Percentiles rank a stretch among this genome's conserved stretches.
phyloP scores from a whole-genome alignment of 2,888 invertebrate species.

The Meliscaeva auricollis region DNA sequence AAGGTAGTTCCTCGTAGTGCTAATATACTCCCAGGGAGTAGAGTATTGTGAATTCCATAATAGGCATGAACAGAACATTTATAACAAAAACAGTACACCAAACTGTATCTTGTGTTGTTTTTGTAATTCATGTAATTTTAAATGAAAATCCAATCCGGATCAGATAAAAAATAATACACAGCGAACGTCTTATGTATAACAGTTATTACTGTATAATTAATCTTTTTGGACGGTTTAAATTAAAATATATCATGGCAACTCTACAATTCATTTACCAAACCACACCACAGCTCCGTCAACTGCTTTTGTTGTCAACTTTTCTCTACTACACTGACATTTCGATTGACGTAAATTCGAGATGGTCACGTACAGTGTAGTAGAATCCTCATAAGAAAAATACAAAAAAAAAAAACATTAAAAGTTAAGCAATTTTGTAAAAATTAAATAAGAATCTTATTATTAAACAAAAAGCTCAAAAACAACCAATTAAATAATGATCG shows the following conservation, averaged over 20 bases:
- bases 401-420: slow-evolving; percentile 37
- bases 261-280: background rate
- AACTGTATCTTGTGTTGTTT: too few species aligned
- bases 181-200: too few species aligned
- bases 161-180: too few species aligned
- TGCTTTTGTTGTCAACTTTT: slow-evolving; percentile 13
- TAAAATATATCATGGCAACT: background rate
- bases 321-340: slow-evolving; percentile 46
- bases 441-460: slow-evolving; percentile 3
- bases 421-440: slow-evolving; percentile 40
- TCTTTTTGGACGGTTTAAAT: too few species aligned
- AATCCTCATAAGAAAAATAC: background rate
- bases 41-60: too few species aligned
- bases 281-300: slow-evolving; percentile 39
- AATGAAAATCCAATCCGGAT: too few species aligned
- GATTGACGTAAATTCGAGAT: slow-evolving; percentile 64
- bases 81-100: too few species aligned
- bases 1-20: too few species aligned
- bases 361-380: slow-evolving; percentile 46
- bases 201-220: too few species aligned
- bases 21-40: too few species aligned
- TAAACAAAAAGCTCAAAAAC: background rate
- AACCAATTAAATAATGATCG: background rate
- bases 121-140: too few species aligned
- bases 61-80: too few species aligned